phyloP scores from a whole-genome alignment of 2,797 vertebrate genomes.

The Xiphorhynchus erythropygius region DNA sequence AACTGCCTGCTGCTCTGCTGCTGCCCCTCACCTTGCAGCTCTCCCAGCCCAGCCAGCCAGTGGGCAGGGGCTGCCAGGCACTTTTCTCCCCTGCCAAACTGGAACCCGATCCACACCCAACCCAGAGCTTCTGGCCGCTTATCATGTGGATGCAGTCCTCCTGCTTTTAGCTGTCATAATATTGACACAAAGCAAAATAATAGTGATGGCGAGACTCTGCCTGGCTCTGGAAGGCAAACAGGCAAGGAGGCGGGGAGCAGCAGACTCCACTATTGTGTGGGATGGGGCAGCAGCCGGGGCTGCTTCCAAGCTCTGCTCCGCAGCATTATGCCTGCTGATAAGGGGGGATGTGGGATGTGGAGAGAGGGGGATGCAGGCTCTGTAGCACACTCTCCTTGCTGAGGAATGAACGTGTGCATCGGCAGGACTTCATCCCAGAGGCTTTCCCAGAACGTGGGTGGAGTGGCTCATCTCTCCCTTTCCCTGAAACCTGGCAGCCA shows the following conservation, averaged over 20 bases:
- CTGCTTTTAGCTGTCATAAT: conserved; percentile 76
- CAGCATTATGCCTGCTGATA: neutral
- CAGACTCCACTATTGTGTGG: neutral
- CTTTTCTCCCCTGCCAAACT: conserved; percentile 9
- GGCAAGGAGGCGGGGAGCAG: neutral
- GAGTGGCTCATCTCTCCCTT: conserved; percentile 43
- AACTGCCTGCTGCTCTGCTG: neutral
- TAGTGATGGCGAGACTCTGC: conserved; percentile 32
- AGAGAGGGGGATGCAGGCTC: neutral
- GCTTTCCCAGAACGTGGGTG: conserved; percentile 40
- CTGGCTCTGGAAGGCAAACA: conserved; percentile 49
- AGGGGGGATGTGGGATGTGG: neutral
- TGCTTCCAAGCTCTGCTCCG: conserved; percentile 7
- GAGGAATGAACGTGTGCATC: conserved; percentile 20
- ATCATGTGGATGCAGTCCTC: conserved; percentile 71
- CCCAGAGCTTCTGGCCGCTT: conserved; percentile 66
- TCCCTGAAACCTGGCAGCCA: conserved; percentile 22
- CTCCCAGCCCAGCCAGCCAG: neutral
- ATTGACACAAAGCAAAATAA: conserved; percentile 79
- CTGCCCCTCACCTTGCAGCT: neutral
- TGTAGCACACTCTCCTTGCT: neutral
- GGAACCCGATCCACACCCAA: conserved; percentile 1
- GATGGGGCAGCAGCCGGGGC: neutral
- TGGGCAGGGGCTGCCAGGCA: neutral
- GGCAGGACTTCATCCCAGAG: conserved; percentile 17